Conservation (phyloP, 2,888 invertebrate species). For the Callinectes sapidus region DNA sequence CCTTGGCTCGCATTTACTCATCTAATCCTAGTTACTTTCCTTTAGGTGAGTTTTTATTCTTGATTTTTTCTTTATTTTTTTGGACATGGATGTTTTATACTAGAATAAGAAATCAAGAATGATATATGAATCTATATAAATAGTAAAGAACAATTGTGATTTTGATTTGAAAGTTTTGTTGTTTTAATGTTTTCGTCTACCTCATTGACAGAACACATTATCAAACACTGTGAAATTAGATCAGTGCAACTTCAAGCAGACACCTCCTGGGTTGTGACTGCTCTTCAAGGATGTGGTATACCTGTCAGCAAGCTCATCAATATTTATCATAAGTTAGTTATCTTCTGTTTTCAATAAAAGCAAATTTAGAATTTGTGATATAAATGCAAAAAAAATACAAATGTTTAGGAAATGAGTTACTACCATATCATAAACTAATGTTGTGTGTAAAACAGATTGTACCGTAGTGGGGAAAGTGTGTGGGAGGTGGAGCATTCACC, state of each 20-base stretch:
- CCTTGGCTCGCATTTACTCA: slow-evolving; percentile 81
- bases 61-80: too few species aligned
- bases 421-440: not conserved
- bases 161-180: not conserved
- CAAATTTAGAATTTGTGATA: not conserved
- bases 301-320: slow-evolving; percentile 76
- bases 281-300: slow-evolving; percentile 76
- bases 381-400: not conserved
- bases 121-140: too few species aligned
- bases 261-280: slow-evolving; percentile 76
- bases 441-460: slow-evolving; percentile 79
- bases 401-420: not conserved
- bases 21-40: slow-evolving; percentile 92
- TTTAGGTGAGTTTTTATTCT: slow-evolving; percentile 79
- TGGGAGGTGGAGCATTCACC: slow-evolving; percentile 92
- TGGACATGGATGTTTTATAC: too few species aligned
- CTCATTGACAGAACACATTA: slow-evolving; percentile 73
- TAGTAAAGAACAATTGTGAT: not conserved
- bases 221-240: slow-evolving; percentile 73
- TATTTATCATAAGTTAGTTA: slow-evolving; percentile 76
- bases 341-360: not conserved
- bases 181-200: not conserved
- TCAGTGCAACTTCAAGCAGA: slow-evolving; percentile 73
- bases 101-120: too few species aligned
- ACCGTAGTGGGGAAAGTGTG: slow-evolving; percentile 87